Conservation (phyloP, 2,888 invertebrate species). For the Pardosa pseudoannulata region DNA sequence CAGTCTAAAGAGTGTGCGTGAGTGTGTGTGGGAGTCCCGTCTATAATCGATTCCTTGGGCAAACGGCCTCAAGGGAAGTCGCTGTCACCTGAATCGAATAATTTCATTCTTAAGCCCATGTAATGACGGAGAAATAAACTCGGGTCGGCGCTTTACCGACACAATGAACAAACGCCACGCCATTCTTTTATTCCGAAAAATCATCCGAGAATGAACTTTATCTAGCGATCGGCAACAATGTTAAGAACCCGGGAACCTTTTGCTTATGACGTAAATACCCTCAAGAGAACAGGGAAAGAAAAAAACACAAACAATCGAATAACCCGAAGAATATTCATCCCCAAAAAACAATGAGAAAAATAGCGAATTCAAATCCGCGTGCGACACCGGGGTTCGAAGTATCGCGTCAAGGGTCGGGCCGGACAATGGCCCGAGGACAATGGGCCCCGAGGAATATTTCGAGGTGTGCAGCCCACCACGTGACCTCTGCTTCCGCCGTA, state of each 20-base stretch:
- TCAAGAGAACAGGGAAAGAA: too few species aligned
- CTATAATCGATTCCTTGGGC: too few species aligned
- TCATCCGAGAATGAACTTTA: background rate
- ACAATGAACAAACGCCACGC: background rate
- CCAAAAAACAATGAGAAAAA: constrained; percentile 19
- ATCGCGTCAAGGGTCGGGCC: constrained; percentile 25
- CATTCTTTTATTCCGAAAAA: background rate
- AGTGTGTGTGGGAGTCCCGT: too few species aligned
- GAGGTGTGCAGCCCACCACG: constrained; percentile 17
- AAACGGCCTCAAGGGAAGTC: too few species aligned
- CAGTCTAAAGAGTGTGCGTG: too few species aligned
- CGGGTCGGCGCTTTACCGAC: too few species aligned
- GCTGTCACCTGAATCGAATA: too few species aligned
- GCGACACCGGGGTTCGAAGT: too few species aligned
- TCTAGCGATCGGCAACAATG: background rate
- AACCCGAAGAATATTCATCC: background rate
- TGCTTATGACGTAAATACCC: background rate
- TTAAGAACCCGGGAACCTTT: background rate
- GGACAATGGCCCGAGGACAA: constrained; percentile 34
- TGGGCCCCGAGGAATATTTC: constrained; percentile 31
- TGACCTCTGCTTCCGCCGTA: constrained; percentile 57
- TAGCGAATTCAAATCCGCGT: constrained; percentile 6
- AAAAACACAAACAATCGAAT: background rate
- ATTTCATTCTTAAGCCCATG: too few species aligned
- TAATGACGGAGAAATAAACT: too few species aligned